Base-by-base conservation (phyloP, 2,888 invertebrate species). In the Endomychus coccineus region DNA sequence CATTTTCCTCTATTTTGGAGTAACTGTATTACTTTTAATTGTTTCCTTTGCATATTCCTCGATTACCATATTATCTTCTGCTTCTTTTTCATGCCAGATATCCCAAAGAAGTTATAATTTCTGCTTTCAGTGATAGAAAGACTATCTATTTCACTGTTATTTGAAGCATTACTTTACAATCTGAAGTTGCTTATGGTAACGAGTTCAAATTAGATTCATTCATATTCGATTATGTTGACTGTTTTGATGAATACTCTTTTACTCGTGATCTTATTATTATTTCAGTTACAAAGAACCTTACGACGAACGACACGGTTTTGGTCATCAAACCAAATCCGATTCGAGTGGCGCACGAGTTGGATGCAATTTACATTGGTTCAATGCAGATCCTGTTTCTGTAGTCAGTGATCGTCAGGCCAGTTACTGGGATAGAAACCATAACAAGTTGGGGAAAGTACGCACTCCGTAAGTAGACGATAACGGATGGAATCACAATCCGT, bases 321-420 rank as follows among this genome's bases (percentile, higher is more conserved):
- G 76, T 0, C 49, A 62, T 40, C 62, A 61, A 46, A 65, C 65
- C 1, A 55, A 52, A 27, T 59, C 64, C 14, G 73, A 74, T 50
- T 67, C 66, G 37, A 58, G 70, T 42, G 74, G 74, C 9, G 64
- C 56, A 16, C 66, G 68, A 50, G 69, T 66, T n/a, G 64, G 54
- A 48, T 71, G 73, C 48, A 54, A 54, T n/a, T 51, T 53, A 27
- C 40, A 47, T 49, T 49, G 73, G 73, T 37, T 67, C 49, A 43
- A 57, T 13, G 60, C 57, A 21, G 53, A 59, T 29, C 61, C 62
- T 28, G 48, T 61, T 2, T 50, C 66, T 15, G 36, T 67, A n/a
- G 51, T 46, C 4, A 70, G 62, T 46, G 59, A 62, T 21, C 61
- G 69, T 43, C 67, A 70, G 49, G 59, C 70, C 1, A 66, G 73